phyloP scores from a whole-genome alignment of 1,140 invertebrate genomes.

The Heterodera carotae region DNA sequence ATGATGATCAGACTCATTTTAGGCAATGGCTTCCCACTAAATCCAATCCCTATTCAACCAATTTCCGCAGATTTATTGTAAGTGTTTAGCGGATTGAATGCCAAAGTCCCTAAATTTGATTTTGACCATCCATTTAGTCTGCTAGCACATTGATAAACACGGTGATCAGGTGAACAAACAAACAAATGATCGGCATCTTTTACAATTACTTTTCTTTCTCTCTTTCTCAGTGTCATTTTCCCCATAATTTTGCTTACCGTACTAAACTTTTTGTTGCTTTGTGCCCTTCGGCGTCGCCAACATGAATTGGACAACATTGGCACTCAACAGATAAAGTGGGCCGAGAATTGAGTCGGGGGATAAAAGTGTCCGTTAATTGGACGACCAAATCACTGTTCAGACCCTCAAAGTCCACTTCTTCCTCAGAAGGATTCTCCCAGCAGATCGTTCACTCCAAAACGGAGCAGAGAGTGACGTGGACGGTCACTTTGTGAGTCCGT shows the following conservation, averaged over 20 bases:
- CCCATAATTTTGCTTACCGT: constrained; percentile 58
- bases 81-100: background rate
- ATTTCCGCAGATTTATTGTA: constrained; percentile 53
- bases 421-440: constrained; percentile 41
- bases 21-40: constrained; percentile 54
- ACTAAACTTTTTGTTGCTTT: constrained; percentile 59
- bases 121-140: constrained; percentile 1
- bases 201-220: background rate
- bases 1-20: constrained; percentile 17
- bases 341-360: too few relatives aligned
- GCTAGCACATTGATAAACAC: constrained; percentile 49
- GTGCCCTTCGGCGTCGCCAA: constrained; percentile 52
- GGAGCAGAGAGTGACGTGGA: constrained; percentile 60
- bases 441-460: constrained; percentile 53
- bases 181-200: background rate
- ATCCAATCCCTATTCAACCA: constrained; percentile 54
- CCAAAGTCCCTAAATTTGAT: background rate
- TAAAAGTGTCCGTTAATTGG: background rate
- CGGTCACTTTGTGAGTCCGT: constrained; percentile 48
- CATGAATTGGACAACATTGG: constrained; percentile 42
- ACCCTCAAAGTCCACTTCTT: constrained; percentile 27
- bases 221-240: constrained; percentile 55
- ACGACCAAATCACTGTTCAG: constrained; percentile 21
- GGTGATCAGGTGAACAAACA: constrained; percentile 18
- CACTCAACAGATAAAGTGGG: constrained; percentile 22